Evolutionary conservation across 2,797 vertebrate species (phyloP), one percentile per base, ranked within the genome.

Genomic region (Neopelma chrysocephalum): DNA sequence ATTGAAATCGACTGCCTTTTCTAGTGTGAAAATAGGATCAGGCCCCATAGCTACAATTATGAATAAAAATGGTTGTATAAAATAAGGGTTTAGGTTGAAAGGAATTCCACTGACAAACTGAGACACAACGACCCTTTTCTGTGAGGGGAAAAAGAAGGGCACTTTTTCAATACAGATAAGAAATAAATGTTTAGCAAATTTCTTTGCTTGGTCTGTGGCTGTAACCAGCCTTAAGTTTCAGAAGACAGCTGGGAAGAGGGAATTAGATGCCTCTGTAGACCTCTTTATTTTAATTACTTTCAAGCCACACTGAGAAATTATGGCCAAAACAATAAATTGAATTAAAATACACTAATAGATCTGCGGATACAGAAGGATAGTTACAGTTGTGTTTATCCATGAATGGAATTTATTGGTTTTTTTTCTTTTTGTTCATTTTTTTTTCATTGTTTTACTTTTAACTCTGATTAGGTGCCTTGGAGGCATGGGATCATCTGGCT

Each of bases 1-100:
- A 96, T 73, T 82, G 89, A 90, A 94, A 96, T 90, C 2, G 23
- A 96, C 86, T 60, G 60, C 31, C 60, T 79, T 92, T 96, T 71
- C 45, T 73, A n/a, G 34, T 85, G 81, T 75, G 88, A 92, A 95
- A 94, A 94, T 65, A 93, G 73, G 71, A 77, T 61, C 36, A 87
- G 60, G n/a, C 19, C 64, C 48, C 90, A 79, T 36, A 87, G 68
- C 77, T 79, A 57, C 61, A 79, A 68, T 94, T 89, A 90, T 40
- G 53, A 80, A 82, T 82, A 94, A 89, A 89, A 94, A 76, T 57
- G 12, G n/a, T 61, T 79, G 34, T 38, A 76, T 70, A 76, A 92
- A 94, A 78, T 20, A 69, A 90, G 29, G 27, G 6, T 54, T 91
- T 79, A 20, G 9, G 23, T 87, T 77, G 50, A 94, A 90, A 73